Base-by-base conservation (phyloP, 2,888 invertebrate species). In the Agonopterix heracliana region DNA sequence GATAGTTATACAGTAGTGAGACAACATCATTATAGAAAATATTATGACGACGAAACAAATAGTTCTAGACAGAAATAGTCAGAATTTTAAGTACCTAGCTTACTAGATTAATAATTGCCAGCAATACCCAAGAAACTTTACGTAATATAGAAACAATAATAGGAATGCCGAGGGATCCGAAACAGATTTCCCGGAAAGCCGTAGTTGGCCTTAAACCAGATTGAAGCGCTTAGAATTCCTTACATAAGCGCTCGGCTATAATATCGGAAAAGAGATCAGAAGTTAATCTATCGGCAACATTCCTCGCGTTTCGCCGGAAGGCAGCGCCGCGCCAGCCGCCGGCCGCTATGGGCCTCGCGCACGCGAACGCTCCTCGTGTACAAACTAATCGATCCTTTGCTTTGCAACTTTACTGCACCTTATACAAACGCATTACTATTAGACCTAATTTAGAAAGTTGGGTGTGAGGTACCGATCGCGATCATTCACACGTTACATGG, bases 201-300 rank as follows among this genome's bases (percentile, higher is more conserved):
- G 69, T 75, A 75, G 73, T 78, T 79, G 76, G 78, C 71, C 74
- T 80, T 77, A 81, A 81, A 80, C 78, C 78, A 82, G 79, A 85
- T 85, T 82, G 85, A 77, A 81, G 74, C 70, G 81, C 78, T 81
- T 82, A 81, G 81, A 84, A 85, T 86, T 84, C 81, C 84, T 83
- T 83, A 82, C 79, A 83, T 82, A 86, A 83, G 79, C 78, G 74
- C 69, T 77, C 68, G 71, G 81, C 81, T 80, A 81, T 86, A 84
- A 86, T 87, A 87, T 87, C 86, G 84, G 83, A 81, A 86, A 87
- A 85, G 86, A 87, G 86, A 87, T 86, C 87, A 87, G 86, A 85
- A 87, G 86, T 87, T 87, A 87, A 87, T 87, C 86, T 87, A 87
- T 86, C 83, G 85, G 85, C 84, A 87, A 86, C 85, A 86, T 86